Evolutionary conservation across 2,113 vertebrate genomes (phyloP), one percentile per base, ranked within the genome.

Genomic region (Tympanuchus pallidicinctus): DNA sequence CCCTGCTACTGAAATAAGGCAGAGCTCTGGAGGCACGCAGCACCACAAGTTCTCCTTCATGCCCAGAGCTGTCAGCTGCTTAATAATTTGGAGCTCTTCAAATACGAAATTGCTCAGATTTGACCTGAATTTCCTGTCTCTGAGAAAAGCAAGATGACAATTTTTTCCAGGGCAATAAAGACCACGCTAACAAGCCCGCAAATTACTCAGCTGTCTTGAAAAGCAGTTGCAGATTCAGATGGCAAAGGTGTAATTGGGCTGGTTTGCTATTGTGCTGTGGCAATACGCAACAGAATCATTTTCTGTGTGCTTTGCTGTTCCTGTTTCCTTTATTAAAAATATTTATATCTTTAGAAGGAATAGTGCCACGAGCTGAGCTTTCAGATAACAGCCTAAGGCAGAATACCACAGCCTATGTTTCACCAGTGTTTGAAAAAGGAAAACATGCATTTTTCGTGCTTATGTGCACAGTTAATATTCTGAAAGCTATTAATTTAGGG

Each of bases 51-150:
- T 34, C 64, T 79, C 38, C 77, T 87, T 77, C 67, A 76, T 92
- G 56, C 38, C 24, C 32, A 50, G 3, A 0, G 0, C 60, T 59
- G 42, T 66, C 92, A 91, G 82, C 43, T 69, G 72, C 76, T 81
- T 83, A 88, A 93, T 69, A 77, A 83, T 88, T 40, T 12, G 8
- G 8, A 52, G 75, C 52, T 76, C 52, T 86, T 80, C 76, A 88
- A 71, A 81, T 45, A 88, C 19, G 54, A 82, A 83, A 77, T 67
- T 75, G 60, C n/a, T 82, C 80, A 91, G 89, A 32, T 65, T 67
- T 94, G 93, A 93, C 76, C 64, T 83, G 64, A 89, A 80, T 82
- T 91, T 67, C 79, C 19, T 7, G 50, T 43, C 64, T 73, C 57
- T 22, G 27, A 84, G 40, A 92, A 89, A 82, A 93, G 70, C 8